Evolutionary conservation across 2,888 invertebrate species (phyloP).

Genomic region (Chrysolina oricalcia): DNA sequence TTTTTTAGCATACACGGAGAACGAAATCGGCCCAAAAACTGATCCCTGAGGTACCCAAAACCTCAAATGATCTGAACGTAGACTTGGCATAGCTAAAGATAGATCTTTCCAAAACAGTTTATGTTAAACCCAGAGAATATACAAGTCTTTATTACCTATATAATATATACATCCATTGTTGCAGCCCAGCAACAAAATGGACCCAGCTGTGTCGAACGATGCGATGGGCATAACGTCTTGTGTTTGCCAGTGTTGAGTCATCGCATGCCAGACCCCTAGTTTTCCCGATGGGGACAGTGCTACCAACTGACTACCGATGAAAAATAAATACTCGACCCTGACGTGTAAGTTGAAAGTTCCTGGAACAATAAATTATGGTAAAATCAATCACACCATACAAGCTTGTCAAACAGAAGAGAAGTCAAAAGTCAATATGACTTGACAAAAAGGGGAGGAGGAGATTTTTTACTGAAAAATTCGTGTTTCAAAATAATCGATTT

Average conservation of each 20-base stretch:
- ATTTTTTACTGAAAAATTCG: too few species aligned
- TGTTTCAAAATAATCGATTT: too few species aligned
- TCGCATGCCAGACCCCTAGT: constrained; percentile 99
- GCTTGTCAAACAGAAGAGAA: too few species aligned
- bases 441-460: too few species aligned
- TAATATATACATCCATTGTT: constrained; percentile 98
- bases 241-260: constrained; percentile 99
- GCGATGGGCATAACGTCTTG: constrained; percentile 96
- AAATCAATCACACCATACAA: too few species aligned
- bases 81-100: not conserved
- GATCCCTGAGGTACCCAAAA: not conserved
- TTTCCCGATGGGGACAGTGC: constrained; percentile 93
- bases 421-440: too few species aligned
- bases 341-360: constrained; percentile 94
- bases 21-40: not conserved
- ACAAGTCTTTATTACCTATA: constrained; percentile 79
- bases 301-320: constrained; percentile 98
- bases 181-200: constrained; percentile 94
- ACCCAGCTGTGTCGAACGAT: constrained; percentile 97
- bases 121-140: not conserved
- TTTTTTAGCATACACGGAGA: not conserved
- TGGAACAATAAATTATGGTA: constrained; percentile 64
- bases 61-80: not conserved
- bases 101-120: not conserved
- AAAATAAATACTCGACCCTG: constrained; percentile 95